Conservation (phyloP, 2,888 invertebrate genomes). For the Anthrax anthrax region DNA sequence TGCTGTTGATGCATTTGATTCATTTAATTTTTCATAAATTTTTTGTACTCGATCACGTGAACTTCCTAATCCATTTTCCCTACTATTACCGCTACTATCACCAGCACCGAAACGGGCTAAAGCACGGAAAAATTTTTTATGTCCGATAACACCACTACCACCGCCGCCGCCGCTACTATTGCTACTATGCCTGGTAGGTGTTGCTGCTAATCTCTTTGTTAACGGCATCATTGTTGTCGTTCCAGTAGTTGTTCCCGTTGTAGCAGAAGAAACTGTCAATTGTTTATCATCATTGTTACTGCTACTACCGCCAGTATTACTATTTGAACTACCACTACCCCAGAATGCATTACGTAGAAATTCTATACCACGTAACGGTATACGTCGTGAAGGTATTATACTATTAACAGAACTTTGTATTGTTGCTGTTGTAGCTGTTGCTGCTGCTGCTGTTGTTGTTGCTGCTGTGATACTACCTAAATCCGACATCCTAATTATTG, state of each 20-base stretch:
- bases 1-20: not conserved
- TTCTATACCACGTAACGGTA: conserved; percentile 19
- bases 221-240: too few species aligned
- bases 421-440: conserved; percentile 8
- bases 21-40: conserved; percentile 6
- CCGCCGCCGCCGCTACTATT: too few species aligned
- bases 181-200: too few species aligned
- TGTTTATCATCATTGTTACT: not conserved
- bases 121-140: too few species aligned
- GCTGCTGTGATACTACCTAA: conserved; percentile 1
- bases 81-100: not conserved
- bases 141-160: too few species aligned
- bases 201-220: too few species aligned
- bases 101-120: too few species aligned
- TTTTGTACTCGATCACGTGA: not conserved
- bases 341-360: conserved; percentile 20
- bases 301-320: conserved; percentile 1
- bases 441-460: conserved; percentile 6
- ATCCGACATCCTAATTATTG: conserved; percentile 7
- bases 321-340: conserved; percentile 12
- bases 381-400: conserved; percentile 18
- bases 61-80: conserved; percentile 1
- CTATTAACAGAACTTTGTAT: conserved; percentile 15
- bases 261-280: conserved; percentile 4
- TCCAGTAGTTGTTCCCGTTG: too few species aligned